phyloP scores from a whole-genome alignment of 2,888 invertebrate species.

The Penaeus monodon region DNA sequence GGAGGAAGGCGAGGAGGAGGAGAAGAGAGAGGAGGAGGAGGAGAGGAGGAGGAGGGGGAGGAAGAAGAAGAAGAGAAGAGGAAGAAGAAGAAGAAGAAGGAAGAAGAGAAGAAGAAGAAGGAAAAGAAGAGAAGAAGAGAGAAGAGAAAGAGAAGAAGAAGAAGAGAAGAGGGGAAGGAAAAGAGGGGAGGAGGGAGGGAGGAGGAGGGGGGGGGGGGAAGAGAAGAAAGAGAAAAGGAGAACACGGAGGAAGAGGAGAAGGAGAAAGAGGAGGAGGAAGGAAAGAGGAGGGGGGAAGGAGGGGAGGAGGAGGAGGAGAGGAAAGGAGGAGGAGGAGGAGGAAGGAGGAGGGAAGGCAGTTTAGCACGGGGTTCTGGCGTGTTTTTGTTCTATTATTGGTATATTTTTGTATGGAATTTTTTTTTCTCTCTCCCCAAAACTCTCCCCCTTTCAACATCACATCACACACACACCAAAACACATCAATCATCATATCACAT shows the following conservation, averaged over 20 bases:
- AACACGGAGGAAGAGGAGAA: background rate
- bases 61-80: background rate
- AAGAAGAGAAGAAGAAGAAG: background rate
- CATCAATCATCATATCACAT: no score
- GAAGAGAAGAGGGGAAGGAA: background rate
- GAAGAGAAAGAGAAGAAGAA: background rate
- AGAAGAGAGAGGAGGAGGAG: background rate
- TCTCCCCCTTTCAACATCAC: no score
- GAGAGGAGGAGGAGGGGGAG: background rate
- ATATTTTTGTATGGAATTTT: no score
- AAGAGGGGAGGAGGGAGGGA: background rate
- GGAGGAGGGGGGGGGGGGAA: no score
- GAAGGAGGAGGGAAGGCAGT: background rate
- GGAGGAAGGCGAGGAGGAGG: background rate
- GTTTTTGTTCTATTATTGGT: no score
- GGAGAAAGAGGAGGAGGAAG: background rate
- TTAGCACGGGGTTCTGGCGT: no score
- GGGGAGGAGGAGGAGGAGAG: constrained; percentile 6
- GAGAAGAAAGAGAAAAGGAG: no score
- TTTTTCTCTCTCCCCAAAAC: no score
- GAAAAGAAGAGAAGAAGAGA: background rate
- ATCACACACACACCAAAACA: no score
- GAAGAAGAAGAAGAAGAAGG: no score
- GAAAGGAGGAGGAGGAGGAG: background rate
- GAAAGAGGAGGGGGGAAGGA: background rate